Percentiles rank a stretch among this genome's conserved stretches.
phyloP scores from a whole-genome alignment of 53 echinoderm and acorn worm species.

The Zoroaster sp. region DNA sequence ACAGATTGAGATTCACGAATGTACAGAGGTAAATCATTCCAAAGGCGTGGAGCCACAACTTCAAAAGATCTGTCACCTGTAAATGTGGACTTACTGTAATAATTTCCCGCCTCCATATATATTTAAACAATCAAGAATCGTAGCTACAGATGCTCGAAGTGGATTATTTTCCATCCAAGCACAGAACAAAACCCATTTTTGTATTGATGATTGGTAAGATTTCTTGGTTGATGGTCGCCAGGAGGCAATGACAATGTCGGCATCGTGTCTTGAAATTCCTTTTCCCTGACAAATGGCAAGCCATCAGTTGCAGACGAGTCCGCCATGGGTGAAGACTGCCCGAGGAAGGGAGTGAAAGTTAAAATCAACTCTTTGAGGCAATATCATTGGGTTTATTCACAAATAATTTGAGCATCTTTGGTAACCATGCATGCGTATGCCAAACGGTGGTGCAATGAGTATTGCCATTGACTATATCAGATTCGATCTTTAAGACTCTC shows the following conservation, averaged over 20 bases:
- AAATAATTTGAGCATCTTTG: neutral
- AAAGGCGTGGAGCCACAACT: no score
- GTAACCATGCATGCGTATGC: slow-evolving; percentile 4
- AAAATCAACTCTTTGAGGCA: no score
- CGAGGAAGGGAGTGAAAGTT: neutral
- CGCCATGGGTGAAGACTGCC: neutral
- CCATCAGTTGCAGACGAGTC: neutral
- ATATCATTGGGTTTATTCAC: neutral
- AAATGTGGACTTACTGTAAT: no score
- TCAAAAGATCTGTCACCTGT: no score
- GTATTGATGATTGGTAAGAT: no score
- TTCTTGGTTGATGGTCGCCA: slow-evolving; percentile 15
- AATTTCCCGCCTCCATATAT: no score
- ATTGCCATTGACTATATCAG: neutral
- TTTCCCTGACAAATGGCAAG: slow-evolving; percentile 30
- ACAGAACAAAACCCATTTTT: slow-evolving; percentile 16
- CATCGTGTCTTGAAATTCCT: no score
- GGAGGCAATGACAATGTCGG: slow-evolving; percentile 30
- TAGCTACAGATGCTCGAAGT: no score
- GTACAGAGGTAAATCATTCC: no score
- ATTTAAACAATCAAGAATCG: no score
- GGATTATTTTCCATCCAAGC: slow-evolving; percentile 6
- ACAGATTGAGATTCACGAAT: no score
- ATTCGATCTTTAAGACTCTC: no score
- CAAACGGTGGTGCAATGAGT: neutral